These are phyloP conservation scores for Centruroides vittatus DNA, from an alignment of 1,140 invertebrate species.

Conservation along the genomic window DNA sequence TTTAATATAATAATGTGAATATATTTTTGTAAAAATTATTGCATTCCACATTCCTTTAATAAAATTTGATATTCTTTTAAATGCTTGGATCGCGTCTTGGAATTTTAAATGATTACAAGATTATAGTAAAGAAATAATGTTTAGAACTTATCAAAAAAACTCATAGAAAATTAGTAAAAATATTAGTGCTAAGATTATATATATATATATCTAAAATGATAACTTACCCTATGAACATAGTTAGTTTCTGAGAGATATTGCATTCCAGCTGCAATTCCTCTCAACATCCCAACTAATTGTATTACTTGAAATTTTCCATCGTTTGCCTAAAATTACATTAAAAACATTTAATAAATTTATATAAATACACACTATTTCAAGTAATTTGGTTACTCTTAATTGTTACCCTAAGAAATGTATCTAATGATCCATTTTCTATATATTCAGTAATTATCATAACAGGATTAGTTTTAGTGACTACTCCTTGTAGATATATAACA, in stretches of 20 bases:
- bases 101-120: too few species aligned
- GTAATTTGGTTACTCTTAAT: not conserved
- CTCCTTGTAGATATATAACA: conserved; percentile 97
- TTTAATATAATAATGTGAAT: too few species aligned
- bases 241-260: conserved; percentile 96
- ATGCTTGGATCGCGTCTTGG: too few species aligned
- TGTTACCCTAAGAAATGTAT: conserved; percentile 81
- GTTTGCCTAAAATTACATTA: conserved; percentile 48
- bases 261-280: conserved; percentile 96
- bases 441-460: conserved; percentile 99
- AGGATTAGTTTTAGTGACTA: conserved; percentile 97
- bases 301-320: conserved; percentile 96
- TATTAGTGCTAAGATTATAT: too few species aligned
- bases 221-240: conserved; percentile 72
- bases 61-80: too few species aligned
- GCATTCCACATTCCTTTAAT: too few species aligned
- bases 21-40: too few species aligned
- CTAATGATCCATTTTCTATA: conserved; percentile 98
- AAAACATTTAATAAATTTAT: not conserved
- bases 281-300: conserved; percentile 90
- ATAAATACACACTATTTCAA: not conserved
- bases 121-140: too few species aligned
- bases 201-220: not conserved
- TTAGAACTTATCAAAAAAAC: too few species aligned
- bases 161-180: too few species aligned